Conservation (phyloP, 2,113 vertebrate species). For the Hiodon alosoides region DNA sequence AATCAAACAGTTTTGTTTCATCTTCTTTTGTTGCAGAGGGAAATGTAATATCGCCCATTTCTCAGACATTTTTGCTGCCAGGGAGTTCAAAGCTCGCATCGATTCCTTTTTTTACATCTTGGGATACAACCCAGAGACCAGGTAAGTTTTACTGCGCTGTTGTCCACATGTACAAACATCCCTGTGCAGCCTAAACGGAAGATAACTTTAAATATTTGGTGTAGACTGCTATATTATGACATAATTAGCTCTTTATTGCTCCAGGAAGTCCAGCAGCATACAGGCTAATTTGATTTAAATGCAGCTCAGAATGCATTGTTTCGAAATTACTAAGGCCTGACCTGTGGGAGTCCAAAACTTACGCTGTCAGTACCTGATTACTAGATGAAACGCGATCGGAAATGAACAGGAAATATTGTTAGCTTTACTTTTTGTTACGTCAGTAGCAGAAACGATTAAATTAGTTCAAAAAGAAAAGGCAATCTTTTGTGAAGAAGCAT, state of each 20-base stretch:
- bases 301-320: background rate
- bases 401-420: too few species aligned
- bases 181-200: background rate
- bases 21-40: conserved; percentile 73
- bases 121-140: conserved; percentile 98
- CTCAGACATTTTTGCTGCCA: conserved; percentile 98
- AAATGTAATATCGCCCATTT: conserved; percentile 99
- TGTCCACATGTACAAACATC: background rate
- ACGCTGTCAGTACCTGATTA: background rate
- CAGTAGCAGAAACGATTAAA: too few species aligned
- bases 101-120: conserved; percentile 99
- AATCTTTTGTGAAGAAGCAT: too few species aligned
- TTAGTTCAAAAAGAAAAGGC: too few species aligned
- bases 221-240: background rate
- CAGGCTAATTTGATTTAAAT: conserved; percentile 4
- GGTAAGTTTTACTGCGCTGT: conserved; percentile 66
- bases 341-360: background rate
- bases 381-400: background rate
- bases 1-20: background rate
- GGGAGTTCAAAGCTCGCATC: conserved; percentile 95
- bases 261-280: background rate
- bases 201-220: too few species aligned
- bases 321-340: background rate
- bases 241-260: conserved; percentile 6
- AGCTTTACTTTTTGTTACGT: background rate